Evolutionary conservation across 2,113 vertebrate species (phyloP).

Genomic region (Steatornis caripensis): DNA sequence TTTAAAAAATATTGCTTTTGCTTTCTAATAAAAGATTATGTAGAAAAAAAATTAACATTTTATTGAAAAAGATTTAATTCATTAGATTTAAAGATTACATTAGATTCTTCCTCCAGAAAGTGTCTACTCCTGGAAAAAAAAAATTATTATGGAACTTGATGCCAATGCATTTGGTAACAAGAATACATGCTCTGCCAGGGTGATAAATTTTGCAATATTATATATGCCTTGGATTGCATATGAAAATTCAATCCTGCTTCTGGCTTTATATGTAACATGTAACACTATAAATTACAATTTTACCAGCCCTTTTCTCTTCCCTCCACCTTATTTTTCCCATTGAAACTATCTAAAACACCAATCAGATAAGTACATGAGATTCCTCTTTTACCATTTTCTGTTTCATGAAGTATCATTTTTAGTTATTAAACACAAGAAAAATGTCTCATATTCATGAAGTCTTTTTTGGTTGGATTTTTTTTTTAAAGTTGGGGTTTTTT

Average conservation of each 20-base stretch:
- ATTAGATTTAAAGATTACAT: too few relatives aligned
- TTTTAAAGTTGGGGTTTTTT: not conserved
- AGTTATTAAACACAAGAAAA: not conserved
- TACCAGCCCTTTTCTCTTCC: not conserved
- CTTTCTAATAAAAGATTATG: not conserved
- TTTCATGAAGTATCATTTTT: not conserved
- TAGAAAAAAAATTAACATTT: not conserved
- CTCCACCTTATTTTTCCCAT: not conserved
- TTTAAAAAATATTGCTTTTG: not conserved
- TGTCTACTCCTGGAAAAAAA: not conserved
- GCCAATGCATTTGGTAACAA: not conserved
- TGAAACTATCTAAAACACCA: not conserved
- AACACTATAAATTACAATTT: not conserved
- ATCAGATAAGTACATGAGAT: not conserved
- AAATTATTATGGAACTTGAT: not conserved
- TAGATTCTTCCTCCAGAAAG: not conserved
- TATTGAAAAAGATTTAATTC: not conserved
- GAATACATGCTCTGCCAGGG: not conserved
- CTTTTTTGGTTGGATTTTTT: accelerated
- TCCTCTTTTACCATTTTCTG: not conserved
- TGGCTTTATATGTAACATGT: not conserved
- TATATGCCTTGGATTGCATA: not conserved
- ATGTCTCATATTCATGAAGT: not conserved
- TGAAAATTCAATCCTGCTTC: not conserved
- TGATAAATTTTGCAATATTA: not conserved